Percentiles rank a stretch among this genome's conserved stretches.
phyloP scores from a whole-genome alignment of 2,113 vertebrate species.

The Candoia aspera region DNA sequence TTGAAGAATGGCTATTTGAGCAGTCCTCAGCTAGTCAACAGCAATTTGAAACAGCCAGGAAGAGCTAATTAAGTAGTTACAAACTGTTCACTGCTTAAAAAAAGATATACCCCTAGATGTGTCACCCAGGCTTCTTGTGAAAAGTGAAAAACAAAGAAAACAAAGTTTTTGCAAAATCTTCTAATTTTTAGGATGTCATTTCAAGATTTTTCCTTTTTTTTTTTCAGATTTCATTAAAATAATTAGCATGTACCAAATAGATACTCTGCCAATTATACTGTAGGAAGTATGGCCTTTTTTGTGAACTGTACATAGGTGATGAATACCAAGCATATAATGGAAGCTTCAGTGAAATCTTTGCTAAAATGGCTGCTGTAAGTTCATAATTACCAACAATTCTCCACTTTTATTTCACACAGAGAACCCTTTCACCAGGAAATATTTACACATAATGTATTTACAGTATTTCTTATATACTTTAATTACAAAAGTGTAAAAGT shows the following conservation, averaged over 20 bases:
- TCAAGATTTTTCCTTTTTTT: slow-evolving; percentile 28
- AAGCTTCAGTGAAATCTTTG: neutral
- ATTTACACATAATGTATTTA: slow-evolving; percentile 48
- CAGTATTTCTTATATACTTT: slow-evolving; percentile 26
- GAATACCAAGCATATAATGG: neutral
- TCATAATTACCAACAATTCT: slow-evolving; percentile 22
- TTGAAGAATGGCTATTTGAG: neutral
- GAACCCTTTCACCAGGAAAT: slow-evolving; percentile 16
- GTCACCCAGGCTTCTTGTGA: slow-evolving; percentile 8
- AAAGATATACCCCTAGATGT: neutral
- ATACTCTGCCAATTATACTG: slow-evolving; percentile 25
- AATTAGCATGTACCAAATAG: slow-evolving; percentile 8
- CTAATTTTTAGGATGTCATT: neutral
- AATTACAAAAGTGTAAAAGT: slow-evolving; percentile 26
- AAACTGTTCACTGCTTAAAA: neutral
- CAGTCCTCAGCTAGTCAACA: neutral
- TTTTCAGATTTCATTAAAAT: slow-evolving; percentile 32
- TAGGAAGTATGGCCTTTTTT: slow-evolving; percentile 2
- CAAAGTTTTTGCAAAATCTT: neutral
- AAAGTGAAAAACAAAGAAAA: slow-evolving; percentile 18
- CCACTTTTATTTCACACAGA: slow-evolving; percentile 49
- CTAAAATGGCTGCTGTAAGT: neutral
- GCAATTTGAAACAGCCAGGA: neutral
- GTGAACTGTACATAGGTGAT: slow-evolving; percentile 1
- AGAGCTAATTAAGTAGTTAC: neutral